phyloP scores from a whole-genome alignment of 1,140 invertebrate genomes.

The Hydropsyche tenuis region DNA sequence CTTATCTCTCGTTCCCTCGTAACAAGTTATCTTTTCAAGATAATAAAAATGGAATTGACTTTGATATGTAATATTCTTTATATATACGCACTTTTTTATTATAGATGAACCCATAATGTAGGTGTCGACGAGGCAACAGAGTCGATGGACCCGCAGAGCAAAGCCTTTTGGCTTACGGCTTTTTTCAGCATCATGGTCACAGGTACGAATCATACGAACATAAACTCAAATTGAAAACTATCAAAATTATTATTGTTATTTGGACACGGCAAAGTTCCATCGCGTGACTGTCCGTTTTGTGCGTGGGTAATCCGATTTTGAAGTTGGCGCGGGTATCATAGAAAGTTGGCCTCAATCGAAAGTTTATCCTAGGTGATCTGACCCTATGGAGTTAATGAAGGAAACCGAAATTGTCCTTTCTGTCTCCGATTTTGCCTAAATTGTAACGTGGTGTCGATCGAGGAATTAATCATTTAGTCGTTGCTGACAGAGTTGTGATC shows the following conservation, averaged over 20 bases:
- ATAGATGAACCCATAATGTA: conserved; percentile 41
- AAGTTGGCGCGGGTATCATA: conserved; percentile 4
- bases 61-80: conserved; percentile 2
- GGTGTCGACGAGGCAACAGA: conserved; percentile 1
- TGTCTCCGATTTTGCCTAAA: not conserved
- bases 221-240: too few species aligned
- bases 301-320: conserved; percentile 4
- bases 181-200: conserved; percentile 46
- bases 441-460: not conserved
- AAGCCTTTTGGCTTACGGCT: conserved; percentile 44
- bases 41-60: conserved; percentile 20
- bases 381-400: conserved; percentile 27
- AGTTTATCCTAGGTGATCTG: conserved; percentile 16
- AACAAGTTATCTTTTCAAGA: conserved; percentile 24
- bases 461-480: conserved; percentile 23
- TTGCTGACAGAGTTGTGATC: not conserved
- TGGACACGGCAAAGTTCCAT: too few species aligned
- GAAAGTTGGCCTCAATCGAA: conserved; percentile 22
- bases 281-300: too few species aligned
- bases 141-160: conserved; percentile 42
- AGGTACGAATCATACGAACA: conserved; percentile 29
- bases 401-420: conserved; percentile 22
- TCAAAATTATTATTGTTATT: too few species aligned
- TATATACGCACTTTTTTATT: conserved; percentile 15
- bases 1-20: conserved; percentile 20